Conservation (phyloP, 1,140 invertebrate genomes). For the Calliphora vicina region DNA sequence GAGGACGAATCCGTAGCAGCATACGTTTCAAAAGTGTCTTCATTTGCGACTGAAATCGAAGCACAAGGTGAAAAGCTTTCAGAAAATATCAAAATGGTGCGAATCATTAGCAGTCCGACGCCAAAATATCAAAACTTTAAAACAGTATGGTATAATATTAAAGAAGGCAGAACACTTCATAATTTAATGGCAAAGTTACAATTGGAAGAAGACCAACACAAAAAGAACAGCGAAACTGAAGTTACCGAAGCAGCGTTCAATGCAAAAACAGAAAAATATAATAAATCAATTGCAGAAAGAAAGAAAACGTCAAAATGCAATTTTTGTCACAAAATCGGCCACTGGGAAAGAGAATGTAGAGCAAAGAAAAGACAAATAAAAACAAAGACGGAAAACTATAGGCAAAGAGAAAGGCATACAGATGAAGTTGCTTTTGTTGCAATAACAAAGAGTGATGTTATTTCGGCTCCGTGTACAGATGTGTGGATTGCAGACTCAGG, state of each 20-base stretch:
- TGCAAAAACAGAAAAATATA: slow-evolving; percentile 14
- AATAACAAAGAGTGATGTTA: neutral
- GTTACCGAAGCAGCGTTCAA: slow-evolving; percentile 16
- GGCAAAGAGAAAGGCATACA: neutral
- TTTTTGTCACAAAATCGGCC: slow-evolving; percentile 29
- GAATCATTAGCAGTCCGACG: slow-evolving; percentile 41
- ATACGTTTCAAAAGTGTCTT: slow-evolving; percentile 43
- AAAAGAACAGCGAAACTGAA: slow-evolving; percentile 19
- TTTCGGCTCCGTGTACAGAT: slow-evolving; percentile 30
- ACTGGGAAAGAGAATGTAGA: slow-evolving; percentile 23
- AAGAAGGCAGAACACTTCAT: slow-evolving; percentile 39
- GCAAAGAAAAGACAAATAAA: slow-evolving; percentile 20
- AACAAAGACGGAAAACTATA: neutral
- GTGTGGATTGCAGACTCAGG: slow-evolving; percentile 46
- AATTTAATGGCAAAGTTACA: slow-evolving; percentile 27
- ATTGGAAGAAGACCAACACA: slow-evolving; percentile 25
- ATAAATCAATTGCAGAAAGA: slow-evolving; percentile 12
- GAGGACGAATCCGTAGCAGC: slow-evolving; percentile 32
- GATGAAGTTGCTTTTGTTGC: slow-evolving; percentile 14
- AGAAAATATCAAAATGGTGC: slow-evolving; percentile 40
- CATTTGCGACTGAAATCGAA: slow-evolving; percentile 41
- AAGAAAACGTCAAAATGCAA: slow-evolving; percentile 9
- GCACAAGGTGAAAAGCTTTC: slow-evolving; percentile 42
- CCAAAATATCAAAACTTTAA: slow-evolving; percentile 37
- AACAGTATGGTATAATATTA: slow-evolving; percentile 43